Percentiles rank a stretch among this genome's conserved stretches.
Conservation (phyloP, 1,140 invertebrate genomes). For the Notospermus geniculatus region DNA sequence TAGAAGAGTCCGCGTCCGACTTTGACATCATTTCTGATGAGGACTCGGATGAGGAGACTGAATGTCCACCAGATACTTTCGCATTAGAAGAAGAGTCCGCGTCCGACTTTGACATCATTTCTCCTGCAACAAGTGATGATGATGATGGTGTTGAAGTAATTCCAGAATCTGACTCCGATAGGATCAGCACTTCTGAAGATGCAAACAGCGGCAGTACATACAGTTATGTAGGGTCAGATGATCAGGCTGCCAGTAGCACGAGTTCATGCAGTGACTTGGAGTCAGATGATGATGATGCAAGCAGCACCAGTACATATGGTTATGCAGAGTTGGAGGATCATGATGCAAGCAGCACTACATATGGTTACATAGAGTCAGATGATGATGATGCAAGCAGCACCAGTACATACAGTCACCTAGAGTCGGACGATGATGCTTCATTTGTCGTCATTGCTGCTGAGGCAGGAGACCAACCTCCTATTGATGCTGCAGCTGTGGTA, state of each 20-base stretch:
- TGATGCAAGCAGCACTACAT: not conserved
- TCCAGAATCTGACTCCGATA: not conserved
- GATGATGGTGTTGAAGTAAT: conserved; percentile 6
- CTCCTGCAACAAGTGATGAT: conserved; percentile 9
- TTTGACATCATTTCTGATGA: conserved; percentile 22
- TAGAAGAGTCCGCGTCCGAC: conserved; percentile 12
- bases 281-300: conserved; percentile 8
- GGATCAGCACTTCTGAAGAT: no score
- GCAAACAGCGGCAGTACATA: no score
- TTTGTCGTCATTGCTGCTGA: not conserved
- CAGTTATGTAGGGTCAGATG: no score
- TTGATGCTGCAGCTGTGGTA: not conserved
- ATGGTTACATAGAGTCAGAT: not conserved
- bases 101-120: conserved; percentile 19
- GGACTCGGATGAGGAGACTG: no score
- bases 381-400: no score
- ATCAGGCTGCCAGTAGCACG: no score
- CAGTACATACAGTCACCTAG: not conserved
- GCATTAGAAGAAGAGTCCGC: conserved; percentile 10
- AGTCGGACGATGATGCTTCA: not conserved
- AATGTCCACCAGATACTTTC: not conserved
- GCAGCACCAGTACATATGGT: no score
- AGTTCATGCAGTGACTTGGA: not conserved
- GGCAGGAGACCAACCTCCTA: not conserved
- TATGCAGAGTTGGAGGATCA: not conserved